Evolutionary conservation across 2,113 vertebrate genomes (phyloP).

Genomic region (Orycteropus afer): DNA sequence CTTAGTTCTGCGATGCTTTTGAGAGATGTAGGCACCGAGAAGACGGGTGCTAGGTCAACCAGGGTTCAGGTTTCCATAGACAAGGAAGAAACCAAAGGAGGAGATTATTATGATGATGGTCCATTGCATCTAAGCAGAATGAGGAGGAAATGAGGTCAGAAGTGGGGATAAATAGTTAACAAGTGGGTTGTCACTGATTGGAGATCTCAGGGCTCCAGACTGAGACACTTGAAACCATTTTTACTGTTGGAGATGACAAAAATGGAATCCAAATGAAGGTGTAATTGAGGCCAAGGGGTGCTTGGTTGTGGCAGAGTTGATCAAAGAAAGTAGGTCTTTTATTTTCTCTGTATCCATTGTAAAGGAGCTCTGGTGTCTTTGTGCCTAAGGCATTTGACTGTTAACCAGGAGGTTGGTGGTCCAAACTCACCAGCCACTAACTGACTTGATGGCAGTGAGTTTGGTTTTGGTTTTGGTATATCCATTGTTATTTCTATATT

Average conservation of each 20-base stretch:
- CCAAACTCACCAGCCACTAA: no score
- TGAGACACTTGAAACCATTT: neutral
- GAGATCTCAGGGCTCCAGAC: neutral
- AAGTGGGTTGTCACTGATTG: no score
- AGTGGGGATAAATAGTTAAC: neutral
- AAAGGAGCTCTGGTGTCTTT: no score
- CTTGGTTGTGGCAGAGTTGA: neutral
- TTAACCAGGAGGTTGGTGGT: no score
- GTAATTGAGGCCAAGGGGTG: rapidly evolving
- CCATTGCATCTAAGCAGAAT: neutral
- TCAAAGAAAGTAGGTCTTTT: neutral
- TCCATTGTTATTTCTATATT: neutral
- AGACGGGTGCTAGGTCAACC: neutral
- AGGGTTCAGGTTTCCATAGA: neutral
- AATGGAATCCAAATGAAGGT: no score
- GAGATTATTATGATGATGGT: no score
- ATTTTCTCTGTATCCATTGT: neutral
- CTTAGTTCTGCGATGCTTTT: neutral
- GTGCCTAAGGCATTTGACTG: no score
- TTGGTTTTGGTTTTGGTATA: no score
- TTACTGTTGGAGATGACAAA: neutral
- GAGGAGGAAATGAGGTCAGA: neutral
- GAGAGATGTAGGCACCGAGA: neutral
- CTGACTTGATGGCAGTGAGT: no score
- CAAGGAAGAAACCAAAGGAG: neutral